A percentile compares a stretch with the other conserved stretches of the same genome.
These are phyloP conservation scores for Frankliniella fusca DNA, from an alignment of 2,888 invertebrate species.

Conservation along the genomic window DNA sequence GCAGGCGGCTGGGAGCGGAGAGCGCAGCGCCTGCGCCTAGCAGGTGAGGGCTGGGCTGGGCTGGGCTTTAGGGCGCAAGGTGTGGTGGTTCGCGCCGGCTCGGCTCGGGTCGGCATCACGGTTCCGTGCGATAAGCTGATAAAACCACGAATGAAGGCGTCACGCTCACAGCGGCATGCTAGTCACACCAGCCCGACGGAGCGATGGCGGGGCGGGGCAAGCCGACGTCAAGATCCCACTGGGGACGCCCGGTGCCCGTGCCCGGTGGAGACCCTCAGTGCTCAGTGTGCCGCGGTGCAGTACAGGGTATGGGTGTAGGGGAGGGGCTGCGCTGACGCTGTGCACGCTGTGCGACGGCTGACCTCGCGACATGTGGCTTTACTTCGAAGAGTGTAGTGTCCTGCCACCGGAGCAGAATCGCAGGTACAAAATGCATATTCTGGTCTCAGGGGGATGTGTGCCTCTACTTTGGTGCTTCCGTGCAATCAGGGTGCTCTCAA, in stretches of 20 bases:
- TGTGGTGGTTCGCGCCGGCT: background rate
- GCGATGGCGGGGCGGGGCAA: background rate
- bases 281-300: background rate
- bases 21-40: background rate
- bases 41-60: background rate
- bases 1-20: background rate
- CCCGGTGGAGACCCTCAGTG: background rate
- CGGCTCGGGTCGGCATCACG: background rate
- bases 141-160: background rate
- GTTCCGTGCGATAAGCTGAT: constrained; percentile 12
- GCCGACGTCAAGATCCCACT: background rate
- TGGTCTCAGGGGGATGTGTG: background rate
- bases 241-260: background rate
- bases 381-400: constrained; percentile 77
- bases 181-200: too few relatives aligned
- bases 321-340: background rate
- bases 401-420: constrained; percentile 79
- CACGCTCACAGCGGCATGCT: background rate
- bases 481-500: background rate
- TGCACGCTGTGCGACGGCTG: background rate
- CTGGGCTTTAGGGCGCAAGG: background rate
- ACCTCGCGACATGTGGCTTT: constrained; percentile 52
- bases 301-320: background rate
- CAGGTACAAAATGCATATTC: constrained; percentile 55
- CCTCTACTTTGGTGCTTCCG: background rate